A percentile compares a stretch with the other conserved stretches of the same genome.
These are phyloP conservation scores for Python bivittatus DNA, from an alignment of 2,113 vertebrate genomes.

Conservation along the genomic window DNA sequence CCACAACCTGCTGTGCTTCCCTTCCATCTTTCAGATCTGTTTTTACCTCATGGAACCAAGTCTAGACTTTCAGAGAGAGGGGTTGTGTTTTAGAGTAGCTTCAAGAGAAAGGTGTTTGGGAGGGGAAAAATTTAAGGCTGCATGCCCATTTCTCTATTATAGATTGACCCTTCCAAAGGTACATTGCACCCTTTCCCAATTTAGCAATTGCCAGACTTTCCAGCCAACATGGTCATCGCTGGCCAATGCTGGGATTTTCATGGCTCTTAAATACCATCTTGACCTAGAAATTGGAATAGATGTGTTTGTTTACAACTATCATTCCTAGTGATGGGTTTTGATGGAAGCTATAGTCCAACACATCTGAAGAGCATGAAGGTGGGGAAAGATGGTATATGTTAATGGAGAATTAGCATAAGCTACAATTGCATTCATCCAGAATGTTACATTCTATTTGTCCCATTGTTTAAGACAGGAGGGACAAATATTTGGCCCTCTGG, in stretches of 20 bases:
- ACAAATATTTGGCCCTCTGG: background rate
- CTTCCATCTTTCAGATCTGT: background rate
- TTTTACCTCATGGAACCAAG: background rate
- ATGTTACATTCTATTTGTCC: background rate
- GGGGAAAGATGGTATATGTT: background rate
- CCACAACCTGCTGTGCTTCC: background rate
- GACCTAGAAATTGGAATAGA: background rate
- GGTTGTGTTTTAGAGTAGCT: background rate
- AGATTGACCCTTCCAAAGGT: background rate
- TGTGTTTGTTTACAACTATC: background rate
- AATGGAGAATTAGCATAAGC: background rate
- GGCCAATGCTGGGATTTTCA: too few relatives aligned
- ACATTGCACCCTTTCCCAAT: background rate
- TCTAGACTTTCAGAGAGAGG: background rate
- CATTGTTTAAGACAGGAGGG: background rate
- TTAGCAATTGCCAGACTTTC: background rate
- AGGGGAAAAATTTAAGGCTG: background rate
- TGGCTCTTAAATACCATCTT: background rate
- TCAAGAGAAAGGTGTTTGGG: background rate
- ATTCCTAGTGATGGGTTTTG: background rate
- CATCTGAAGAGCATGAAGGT: background rate
- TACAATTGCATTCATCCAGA: background rate
- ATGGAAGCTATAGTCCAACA: background rate
- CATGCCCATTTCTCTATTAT: background rate
- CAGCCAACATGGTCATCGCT: too few relatives aligned